Conservation (phyloP, 1,140 invertebrate genomes). For the Heliconius hermathena region DNA sequence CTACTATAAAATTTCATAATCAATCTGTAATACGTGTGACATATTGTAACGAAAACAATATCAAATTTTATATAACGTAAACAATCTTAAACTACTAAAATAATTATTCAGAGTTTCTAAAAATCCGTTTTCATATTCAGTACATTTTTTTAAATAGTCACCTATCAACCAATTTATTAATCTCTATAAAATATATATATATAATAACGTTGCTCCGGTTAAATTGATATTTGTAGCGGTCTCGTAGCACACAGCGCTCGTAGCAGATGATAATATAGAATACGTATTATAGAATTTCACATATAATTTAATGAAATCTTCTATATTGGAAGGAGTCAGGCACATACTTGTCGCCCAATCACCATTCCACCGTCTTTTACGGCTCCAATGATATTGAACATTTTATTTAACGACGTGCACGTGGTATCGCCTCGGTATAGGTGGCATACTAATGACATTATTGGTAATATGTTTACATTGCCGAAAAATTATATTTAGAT, state of each 20-base stretch:
- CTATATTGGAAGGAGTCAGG: constrained; percentile 53
- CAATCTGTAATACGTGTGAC: neutral
- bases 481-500: constrained; percentile 40
- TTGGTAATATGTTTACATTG: constrained; percentile 49
- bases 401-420: constrained; percentile 64
- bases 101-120: neutral
- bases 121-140: neutral
- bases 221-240: constrained; percentile 26
- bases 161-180: neutral
- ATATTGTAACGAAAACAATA: neutral
- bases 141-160: neutral
- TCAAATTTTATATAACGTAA: neutral
- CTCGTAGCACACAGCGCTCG: constrained; percentile 61
- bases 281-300: constrained; percentile 38
- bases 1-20: neutral
- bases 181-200: constrained; percentile 20
- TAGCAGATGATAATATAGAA: constrained; percentile 39
- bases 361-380: constrained; percentile 57
- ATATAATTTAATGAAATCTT: constrained; percentile 21
- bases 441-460: constrained; percentile 55
- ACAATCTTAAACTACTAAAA: neutral
- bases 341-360: constrained; percentile 65
- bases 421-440: constrained; percentile 50
- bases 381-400: constrained; percentile 64
- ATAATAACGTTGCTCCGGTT: neutral